phyloP scores from a whole-genome alignment of 2,797 vertebrate genomes.

The Acropternis orthonyx region DNA sequence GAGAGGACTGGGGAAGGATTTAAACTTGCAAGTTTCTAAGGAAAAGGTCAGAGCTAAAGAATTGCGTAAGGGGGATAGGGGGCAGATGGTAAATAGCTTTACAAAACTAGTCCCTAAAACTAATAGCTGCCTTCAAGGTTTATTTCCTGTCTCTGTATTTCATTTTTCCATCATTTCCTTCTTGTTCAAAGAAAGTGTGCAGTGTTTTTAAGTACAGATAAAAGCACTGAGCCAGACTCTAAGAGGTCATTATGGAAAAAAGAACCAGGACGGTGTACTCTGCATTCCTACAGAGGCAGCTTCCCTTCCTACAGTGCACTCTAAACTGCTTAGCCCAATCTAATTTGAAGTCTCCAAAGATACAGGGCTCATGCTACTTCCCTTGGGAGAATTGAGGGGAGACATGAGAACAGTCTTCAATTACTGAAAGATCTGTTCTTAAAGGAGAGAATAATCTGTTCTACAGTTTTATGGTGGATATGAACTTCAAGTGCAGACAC shows the following conservation, averaged over 20 bases:
- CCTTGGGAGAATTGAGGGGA: conserved; percentile 12
- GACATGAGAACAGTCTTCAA: conserved; percentile 29
- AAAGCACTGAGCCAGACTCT: conserved; percentile 2
- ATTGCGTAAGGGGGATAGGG: neutral
- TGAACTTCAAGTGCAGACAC: conserved; percentile 11
- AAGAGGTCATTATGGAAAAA: conserved; percentile 28
- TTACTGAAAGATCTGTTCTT: conserved; percentile 1
- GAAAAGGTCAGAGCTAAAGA: neutral
- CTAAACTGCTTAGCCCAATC: conserved; percentile 21
- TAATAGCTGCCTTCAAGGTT: neutral
- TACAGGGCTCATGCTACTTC: neutral
- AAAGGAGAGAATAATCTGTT: conserved; percentile 21
- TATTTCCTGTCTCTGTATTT: conserved; percentile 48
- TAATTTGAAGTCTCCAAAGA: conserved; percentile 45
- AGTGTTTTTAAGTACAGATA: conserved; percentile 5
- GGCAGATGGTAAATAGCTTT: conserved; percentile 54
- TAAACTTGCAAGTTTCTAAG: neutral
- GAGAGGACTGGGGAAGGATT: neutral
- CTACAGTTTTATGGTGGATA: conserved; percentile 9
- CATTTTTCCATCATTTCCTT: conserved; percentile 46
- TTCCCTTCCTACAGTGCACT: neutral
- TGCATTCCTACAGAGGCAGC: neutral
- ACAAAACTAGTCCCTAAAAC: conserved; percentile 44
- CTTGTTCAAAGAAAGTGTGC: neutral
- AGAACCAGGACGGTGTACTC: neutral